Evolutionary conservation across 1,140 invertebrate species (phyloP).

Genomic region (Sinella curviseta): DNA sequence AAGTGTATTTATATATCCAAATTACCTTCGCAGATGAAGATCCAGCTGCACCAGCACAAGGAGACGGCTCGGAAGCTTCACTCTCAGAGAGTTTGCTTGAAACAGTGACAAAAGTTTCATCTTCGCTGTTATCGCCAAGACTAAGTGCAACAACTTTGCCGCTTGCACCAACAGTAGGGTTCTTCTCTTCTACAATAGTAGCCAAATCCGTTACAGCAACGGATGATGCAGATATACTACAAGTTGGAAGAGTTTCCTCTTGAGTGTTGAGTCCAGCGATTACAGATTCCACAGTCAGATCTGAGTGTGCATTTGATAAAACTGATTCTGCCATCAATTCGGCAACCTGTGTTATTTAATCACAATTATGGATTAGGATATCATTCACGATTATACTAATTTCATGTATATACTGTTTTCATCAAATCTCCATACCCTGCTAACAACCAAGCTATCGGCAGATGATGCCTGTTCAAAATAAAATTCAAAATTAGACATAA

Average conservation of each 20-base stretch:
- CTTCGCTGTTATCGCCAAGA: slow-evolving; percentile 44
- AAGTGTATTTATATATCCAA: no score
- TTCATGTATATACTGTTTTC: not conserved
- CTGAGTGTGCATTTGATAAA: slow-evolving; percentile 75
- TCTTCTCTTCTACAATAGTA: slow-evolving; percentile 70
- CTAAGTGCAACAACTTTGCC: not conserved
- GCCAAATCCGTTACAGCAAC: slow-evolving; percentile 71
- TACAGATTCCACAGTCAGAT: slow-evolving; percentile 63
- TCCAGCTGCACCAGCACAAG: not conserved
- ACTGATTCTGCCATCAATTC: slow-evolving; percentile 87
- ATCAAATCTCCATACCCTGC: slow-evolving; percentile 21
- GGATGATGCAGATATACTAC: slow-evolving; percentile 62
- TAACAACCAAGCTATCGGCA: slow-evolving; percentile 11
- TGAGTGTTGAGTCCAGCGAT: slow-evolving; percentile 37
- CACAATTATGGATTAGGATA: slow-evolving; percentile 51
- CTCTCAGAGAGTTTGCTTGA: slow-evolving; percentile 31
- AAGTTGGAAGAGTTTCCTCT: slow-evolving; percentile 40
- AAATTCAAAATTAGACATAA: not conserved
- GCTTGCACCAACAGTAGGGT: not conserved
- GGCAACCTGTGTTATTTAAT: no score
- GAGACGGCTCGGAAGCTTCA: not conserved
- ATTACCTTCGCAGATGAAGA: slow-evolving; percentile 11
- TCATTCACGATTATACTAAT: not conserved
- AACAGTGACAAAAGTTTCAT: slow-evolving; percentile 36
- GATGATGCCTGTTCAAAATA: slow-evolving; percentile 19